Conservation (phyloP, 1,140 invertebrate species). For the Aphelenchoides besseyi region DNA sequence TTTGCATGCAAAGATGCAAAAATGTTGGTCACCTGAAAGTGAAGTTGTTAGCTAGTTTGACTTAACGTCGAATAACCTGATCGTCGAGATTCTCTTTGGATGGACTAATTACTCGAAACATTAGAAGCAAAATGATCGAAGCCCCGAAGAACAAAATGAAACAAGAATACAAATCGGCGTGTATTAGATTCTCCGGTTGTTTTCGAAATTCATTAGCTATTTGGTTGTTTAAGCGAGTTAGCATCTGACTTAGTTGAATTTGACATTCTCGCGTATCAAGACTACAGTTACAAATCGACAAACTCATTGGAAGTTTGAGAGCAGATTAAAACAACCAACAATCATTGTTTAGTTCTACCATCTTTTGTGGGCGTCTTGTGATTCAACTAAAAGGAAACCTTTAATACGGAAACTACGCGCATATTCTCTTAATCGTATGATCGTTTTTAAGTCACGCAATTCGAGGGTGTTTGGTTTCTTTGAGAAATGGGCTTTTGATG, state of each 20-base stretch:
- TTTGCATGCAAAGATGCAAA: slow-evolving; percentile 28
- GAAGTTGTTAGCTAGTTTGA: neutral
- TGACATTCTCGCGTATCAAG: slow-evolving; percentile 8
- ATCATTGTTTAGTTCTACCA: too few relatives aligned
- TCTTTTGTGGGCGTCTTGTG: too few relatives aligned
- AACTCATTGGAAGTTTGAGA: too few relatives aligned
- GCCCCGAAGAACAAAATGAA: slow-evolving; percentile 32
- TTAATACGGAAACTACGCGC: too few relatives aligned
- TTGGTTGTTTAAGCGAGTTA: slow-evolving; percentile 7
- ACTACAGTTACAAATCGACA: slow-evolving; percentile 3
- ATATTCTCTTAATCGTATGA: too few relatives aligned
- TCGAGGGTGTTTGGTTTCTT: too few relatives aligned
- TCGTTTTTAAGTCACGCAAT: too few relatives aligned
- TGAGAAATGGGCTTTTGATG: too few relatives aligned
- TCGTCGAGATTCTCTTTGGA: slow-evolving; percentile 29
- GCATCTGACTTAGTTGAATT: slow-evolving; percentile 15
- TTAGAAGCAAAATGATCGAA: slow-evolving; percentile 29
- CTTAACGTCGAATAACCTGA: slow-evolving; percentile 24
- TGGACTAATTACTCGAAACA: slow-evolving; percentile 37
- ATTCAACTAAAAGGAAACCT: too few relatives aligned
- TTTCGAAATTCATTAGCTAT: slow-evolving; percentile 17
- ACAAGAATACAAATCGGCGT: slow-evolving; percentile 31
- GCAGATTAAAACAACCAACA: too few relatives aligned
- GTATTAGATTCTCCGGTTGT: slow-evolving; percentile 20
- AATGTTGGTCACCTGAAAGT: slow-evolving; percentile 32